Base-by-base conservation (phyloP, 1,140 invertebrate genomes). In the Magallana angulata region DNA sequence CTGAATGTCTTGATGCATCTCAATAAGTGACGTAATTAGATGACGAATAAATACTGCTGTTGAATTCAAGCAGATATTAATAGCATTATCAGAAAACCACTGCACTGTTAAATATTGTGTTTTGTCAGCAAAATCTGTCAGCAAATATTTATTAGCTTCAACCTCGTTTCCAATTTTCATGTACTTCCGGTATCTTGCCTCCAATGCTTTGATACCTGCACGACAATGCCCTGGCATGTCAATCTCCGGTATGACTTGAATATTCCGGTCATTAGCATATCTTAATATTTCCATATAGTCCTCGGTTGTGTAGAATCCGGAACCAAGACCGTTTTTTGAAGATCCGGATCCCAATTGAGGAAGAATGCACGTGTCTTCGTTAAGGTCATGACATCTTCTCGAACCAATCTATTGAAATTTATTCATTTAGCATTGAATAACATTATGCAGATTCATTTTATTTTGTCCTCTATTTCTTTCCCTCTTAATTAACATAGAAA, bases 211-310 rank as follows among this genome's bases (percentile, higher is more conserved):
- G 48, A 94, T 92, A 24, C 92, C 92, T 24, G 94, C 94, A 24
- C 92, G 90, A 16, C 91, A 88, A 88, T 94, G 94, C 0, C 92
- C 92, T 2, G 94, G 93, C 88, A 93, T 91, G 82, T 94, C 94
- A 57, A 94, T 90, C 88, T 94, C 94, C 57, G 94, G 94, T 60
- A 94, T 92, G 18, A 94, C 89, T 84, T 92, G 81, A 76, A 93
- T 90, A 88, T 92, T 92, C 7, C 91, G 86, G 11, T 85, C 85
- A 36, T 90, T 87, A 36, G 94, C 93, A 83, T 93, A 92, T 18
- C 56, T 56, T n/a, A 94, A 82, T 7, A 94, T 93, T 60, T 91
- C 90, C 82, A 81, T 87, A 90, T 94, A 94, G 16, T 94, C 92
- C 5, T 89, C 82, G 1, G 86, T 81, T 14, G 93, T 92, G 89